These are phyloP conservation scores for Eilema sororculum DNA, from an alignment of 2,888 invertebrate genomes.

Conservation along the genomic window DNA sequence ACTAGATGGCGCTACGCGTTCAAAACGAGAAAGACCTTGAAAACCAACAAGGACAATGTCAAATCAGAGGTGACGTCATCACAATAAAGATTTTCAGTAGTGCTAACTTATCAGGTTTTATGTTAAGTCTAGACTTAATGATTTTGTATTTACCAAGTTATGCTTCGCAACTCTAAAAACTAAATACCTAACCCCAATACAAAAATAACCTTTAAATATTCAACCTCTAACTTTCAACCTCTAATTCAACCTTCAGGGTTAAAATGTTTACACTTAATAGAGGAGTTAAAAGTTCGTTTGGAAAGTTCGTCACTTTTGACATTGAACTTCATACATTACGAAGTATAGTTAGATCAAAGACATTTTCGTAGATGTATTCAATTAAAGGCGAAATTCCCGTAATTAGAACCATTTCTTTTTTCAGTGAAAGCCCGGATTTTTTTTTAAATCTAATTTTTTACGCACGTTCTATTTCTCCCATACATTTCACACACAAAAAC, in stretches of 20 bases:
- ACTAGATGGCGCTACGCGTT: constrained; percentile 43
- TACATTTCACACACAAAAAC: background rate
- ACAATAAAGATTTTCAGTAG: constrained; percentile 18
- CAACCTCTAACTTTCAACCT: background rate
- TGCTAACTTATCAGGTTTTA: constrained; percentile 20
- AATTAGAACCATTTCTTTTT: background rate
- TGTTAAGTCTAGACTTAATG: background rate
- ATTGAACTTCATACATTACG: background rate
- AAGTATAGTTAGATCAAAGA: too few species aligned
- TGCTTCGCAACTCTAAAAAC: background rate
- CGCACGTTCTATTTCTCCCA: background rate
- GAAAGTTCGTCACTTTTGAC: background rate
- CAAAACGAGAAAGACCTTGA: constrained; percentile 44
- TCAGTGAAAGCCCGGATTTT: background rate
- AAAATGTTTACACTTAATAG: background rate
- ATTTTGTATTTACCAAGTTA: background rate
- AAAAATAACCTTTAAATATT: too few species aligned
- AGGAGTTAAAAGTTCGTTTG: background rate
- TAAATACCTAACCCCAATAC: too few species aligned
- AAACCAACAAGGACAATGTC: constrained; percentile 45
- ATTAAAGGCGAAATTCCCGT: too few species aligned
- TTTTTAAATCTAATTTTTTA: background rate
- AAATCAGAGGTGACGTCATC: constrained; percentile 33
- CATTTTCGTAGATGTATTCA: too few species aligned
- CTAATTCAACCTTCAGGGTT: background rate